A percentile compares a stretch with the other conserved stretches of the same genome.
phyloP scores from a whole-genome alignment of 2,797 vertebrate species.

The Chelon labrosus region DNA sequence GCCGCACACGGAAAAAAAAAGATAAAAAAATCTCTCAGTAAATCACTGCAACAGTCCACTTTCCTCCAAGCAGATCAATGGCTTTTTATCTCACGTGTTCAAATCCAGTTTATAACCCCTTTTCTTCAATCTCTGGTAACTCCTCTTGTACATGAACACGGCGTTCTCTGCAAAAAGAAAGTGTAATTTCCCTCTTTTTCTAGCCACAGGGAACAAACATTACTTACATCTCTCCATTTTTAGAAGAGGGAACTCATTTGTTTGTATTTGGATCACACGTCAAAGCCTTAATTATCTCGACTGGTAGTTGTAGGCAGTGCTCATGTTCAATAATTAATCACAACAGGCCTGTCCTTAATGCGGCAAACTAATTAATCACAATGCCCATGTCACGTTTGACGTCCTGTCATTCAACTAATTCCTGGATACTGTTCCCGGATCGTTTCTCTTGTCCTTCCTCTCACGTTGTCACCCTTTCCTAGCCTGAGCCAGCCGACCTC shows the following conservation, averaged over 20 bases:
- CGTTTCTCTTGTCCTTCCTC: slow-evolving; percentile 11
- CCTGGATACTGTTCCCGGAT: not conserved
- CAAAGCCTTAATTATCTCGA: slow-evolving; percentile 53
- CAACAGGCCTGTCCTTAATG: slow-evolving; percentile 44
- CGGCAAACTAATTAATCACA: slow-evolving; percentile 52
- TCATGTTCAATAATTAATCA: slow-evolving; percentile 66
- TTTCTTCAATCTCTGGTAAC: not conserved
- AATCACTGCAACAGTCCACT: slow-evolving; percentile 45
- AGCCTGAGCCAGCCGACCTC: slow-evolving; percentile 61
- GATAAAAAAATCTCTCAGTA: slow-evolving; percentile 37
- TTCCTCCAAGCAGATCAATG: slow-evolving; percentile 43
- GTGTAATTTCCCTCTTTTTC: slow-evolving; percentile 14
- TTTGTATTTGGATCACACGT: slow-evolving; percentile 56
- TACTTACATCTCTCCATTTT: slow-evolving; percentile 16
- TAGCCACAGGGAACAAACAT: not conserved
- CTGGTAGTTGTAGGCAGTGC: slow-evolving; percentile 50
- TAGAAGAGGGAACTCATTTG: slow-evolving; percentile 35
- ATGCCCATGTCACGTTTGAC: slow-evolving; percentile 35
- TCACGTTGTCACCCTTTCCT: not conserved
- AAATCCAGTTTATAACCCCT: slow-evolving; percentile 11
- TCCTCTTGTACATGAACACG: not conserved
- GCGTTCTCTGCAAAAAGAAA: slow-evolving; percentile 12
- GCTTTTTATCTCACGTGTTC: slow-evolving; percentile 6
- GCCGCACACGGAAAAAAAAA: not conserved
- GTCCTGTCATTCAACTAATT: slow-evolving; percentile 19